Evolutionary conservation across 2,797 vertebrate species (phyloP).

Genomic region (Lepilemur ruficaudatus): DNA sequence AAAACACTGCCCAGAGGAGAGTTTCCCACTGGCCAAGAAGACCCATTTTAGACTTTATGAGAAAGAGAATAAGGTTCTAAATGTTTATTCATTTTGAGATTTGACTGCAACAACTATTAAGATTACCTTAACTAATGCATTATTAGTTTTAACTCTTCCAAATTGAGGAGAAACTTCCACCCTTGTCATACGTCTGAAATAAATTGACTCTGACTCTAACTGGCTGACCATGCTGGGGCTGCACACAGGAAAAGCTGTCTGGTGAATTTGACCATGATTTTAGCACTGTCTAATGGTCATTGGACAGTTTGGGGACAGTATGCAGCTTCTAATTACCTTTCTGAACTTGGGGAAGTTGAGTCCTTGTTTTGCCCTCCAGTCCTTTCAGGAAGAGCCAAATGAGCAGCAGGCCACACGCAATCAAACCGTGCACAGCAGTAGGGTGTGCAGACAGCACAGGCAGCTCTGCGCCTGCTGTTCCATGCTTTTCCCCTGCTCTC

Average conservation of each 20-base stretch:
- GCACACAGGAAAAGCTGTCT: not conserved
- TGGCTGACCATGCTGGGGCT: not conserved
- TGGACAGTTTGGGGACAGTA: not conserved
- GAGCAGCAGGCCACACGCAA: not conserved
- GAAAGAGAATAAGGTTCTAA: not conserved
- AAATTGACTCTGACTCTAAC: not conserved
- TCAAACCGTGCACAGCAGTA: not conserved
- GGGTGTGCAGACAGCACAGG: not conserved
- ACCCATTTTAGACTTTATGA: not conserved
- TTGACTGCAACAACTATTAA: not conserved
- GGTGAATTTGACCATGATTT: not conserved
- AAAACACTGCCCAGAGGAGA: not conserved
- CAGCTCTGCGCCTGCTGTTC: not conserved
- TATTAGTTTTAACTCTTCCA: not conserved
- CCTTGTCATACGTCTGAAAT: not conserved
- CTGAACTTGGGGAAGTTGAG: not conserved
- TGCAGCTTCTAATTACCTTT: not conserved
- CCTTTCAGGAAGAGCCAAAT: not conserved
- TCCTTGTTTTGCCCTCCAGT: conserved; percentile 9
- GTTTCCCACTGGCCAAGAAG: not conserved
- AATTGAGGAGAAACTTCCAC: not conserved
- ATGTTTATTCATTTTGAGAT: conserved; percentile 22
- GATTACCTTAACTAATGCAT: not conserved
- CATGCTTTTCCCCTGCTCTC: not conserved
- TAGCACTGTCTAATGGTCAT: not conserved